These are phyloP conservation scores for Philopedon plagiatum DNA, from an alignment of 2,888 invertebrate species.

Conservation along the genomic window DNA sequence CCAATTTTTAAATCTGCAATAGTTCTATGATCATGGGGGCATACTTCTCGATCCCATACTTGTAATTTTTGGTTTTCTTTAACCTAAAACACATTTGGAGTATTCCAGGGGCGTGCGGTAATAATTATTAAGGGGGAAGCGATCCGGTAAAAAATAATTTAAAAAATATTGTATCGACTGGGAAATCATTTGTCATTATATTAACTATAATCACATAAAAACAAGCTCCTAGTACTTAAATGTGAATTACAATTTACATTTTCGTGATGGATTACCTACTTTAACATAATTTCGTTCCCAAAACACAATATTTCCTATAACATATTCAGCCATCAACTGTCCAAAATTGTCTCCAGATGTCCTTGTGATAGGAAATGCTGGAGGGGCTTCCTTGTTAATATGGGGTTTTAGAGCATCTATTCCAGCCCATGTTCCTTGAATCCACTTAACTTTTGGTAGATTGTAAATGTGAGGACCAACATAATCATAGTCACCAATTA, in stretches of 20 bases:
- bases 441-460: conserved; percentile 67
- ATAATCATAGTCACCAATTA: conserved; percentile 67
- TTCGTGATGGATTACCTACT: conserved; percentile 55
- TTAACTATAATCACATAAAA: too few relatives aligned
- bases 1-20: conserved; percentile 71
- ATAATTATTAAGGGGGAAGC: too few relatives aligned
- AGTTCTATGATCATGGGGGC: conserved; percentile 60
- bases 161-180: too few relatives aligned
- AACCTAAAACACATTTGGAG: conserved; percentile 56
- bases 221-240: background rate
- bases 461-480: conserved; percentile 65
- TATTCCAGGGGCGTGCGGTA: too few relatives aligned
- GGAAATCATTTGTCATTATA: too few relatives aligned
- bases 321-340: conserved; percentile 70
- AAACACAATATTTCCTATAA: conserved; percentile 69
- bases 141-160: too few relatives aligned
- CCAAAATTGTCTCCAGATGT: conserved; percentile 69
- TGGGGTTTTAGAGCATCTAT: conserved; percentile 63
- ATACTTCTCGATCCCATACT: conserved; percentile 41
- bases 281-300: conserved; percentile 67
- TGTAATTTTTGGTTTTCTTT: conserved; percentile 53
- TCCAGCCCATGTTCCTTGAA: conserved; percentile 71
- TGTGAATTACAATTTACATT: background rate
- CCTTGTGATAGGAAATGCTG: conserved; percentile 55
- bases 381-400: conserved; percentile 57